Evolutionary conservation across 2,113 vertebrate species (phyloP).

Genomic region (Gallinago jamesoni): DNA sequence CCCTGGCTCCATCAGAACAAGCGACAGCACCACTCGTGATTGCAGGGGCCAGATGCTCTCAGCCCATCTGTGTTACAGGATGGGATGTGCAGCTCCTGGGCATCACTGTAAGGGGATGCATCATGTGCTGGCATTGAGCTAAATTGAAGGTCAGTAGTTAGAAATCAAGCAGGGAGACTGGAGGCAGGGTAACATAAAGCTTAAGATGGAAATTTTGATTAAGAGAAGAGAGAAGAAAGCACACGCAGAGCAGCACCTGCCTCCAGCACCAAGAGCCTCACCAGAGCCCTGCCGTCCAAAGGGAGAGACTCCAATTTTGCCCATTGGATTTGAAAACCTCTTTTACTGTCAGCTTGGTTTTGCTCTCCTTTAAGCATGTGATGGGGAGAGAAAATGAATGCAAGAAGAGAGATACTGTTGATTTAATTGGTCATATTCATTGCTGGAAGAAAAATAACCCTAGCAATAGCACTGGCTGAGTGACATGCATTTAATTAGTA

Average conservation of each 20-base stretch:
- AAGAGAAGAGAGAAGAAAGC: neutral
- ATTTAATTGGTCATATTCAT: constrained; percentile 1
- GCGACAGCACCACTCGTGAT: neutral
- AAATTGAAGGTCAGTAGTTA: neutral
- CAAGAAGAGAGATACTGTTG: neutral
- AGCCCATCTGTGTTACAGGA: neutral
- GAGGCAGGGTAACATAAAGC: neutral
- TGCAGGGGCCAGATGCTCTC: neutral
- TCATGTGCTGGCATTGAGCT: neutral
- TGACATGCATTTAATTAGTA: constrained; percentile 19
- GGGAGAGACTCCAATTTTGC: neutral
- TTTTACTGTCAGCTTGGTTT: neutral
- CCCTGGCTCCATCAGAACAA: neutral
- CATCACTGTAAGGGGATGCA: fast-evolving
- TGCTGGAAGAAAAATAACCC: constrained; percentile 19
- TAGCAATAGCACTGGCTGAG: neutral
- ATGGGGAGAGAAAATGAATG: neutral
- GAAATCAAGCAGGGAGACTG: neutral
- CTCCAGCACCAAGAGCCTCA: neutral
- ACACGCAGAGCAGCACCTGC: neutral
- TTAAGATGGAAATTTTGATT: neutral
- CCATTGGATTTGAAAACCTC: neutral
- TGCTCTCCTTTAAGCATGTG: neutral
- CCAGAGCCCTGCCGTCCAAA: neutral
- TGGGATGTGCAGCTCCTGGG: neutral